Evolutionary conservation across 2,888 invertebrate species (phyloP).

Genomic region (Zootermopsis nevadensis): DNA sequence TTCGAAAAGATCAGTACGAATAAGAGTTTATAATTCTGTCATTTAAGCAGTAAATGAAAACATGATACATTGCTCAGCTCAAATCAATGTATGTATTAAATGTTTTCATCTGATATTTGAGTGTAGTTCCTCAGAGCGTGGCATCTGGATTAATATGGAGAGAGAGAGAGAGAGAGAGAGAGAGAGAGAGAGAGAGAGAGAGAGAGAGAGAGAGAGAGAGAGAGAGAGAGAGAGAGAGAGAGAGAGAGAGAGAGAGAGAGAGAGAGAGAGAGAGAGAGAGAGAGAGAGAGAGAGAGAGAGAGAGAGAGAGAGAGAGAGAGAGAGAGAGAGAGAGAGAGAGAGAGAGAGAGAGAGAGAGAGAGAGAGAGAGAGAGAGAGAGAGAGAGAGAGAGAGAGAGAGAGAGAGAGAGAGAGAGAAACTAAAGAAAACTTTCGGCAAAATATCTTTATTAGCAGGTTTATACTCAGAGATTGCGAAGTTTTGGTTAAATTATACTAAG

Average conservation of each 20-base stretch:
- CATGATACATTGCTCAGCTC: too few relatives aligned
- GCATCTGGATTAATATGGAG: too few relatives aligned
- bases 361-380: too few relatives aligned
- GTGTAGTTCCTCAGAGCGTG: too few relatives aligned
- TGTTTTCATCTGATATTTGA: too few relatives aligned
- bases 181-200: not conserved
- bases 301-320: not conserved
- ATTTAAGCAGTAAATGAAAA: too few relatives aligned
- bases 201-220: not conserved
- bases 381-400: too few relatives aligned
- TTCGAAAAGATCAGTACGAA: too few relatives aligned
- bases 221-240: not conserved
- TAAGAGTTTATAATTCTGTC: too few relatives aligned
- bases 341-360: too few relatives aligned
- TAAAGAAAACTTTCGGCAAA: not conserved
- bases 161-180: not conserved
- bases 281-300: not conserved
- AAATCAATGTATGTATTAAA: too few relatives aligned
- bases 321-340: too few relatives aligned
- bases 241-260: not conserved
- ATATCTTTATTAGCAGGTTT: not conserved
- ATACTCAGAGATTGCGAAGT: not conserved
- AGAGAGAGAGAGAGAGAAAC: not conserved
- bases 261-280: not conserved
- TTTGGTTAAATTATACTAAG: conserved; percentile 4